A percentile compares a stretch with the other conserved stretches of the same genome.
Conservation (phyloP, 2,113 vertebrate species). For the Podilymbus podiceps region DNA sequence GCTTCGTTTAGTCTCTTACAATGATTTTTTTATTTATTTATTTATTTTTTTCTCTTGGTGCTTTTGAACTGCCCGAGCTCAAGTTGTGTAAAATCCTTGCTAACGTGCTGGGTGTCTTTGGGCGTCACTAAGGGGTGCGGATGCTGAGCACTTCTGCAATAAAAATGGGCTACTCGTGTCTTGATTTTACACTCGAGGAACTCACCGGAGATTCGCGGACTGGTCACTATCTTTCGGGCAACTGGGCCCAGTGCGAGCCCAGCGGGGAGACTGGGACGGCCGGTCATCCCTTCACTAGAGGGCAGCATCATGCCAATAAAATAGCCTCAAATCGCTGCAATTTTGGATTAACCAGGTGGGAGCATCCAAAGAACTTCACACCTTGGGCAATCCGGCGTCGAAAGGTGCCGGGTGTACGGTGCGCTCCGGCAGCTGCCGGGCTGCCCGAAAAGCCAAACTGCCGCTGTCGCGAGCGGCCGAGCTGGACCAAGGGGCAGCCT, state of each 20-base stretch:
- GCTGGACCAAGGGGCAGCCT: background rate
- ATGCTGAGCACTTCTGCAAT: rapidly evolving
- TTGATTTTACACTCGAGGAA: background rate
- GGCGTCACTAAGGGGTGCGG: background rate
- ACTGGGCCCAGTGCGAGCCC: rapidly evolving
- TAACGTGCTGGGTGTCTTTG: rapidly evolving
- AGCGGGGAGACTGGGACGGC: rapidly evolving
- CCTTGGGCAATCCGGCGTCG: background rate
- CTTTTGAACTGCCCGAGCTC: background rate
- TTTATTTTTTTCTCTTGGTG: background rate
- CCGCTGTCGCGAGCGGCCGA: rapidly evolving
- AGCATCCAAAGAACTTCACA: background rate
- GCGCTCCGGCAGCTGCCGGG: background rate
- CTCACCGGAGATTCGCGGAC: background rate
- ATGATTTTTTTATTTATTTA: rapidly evolving
- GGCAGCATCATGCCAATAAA: conserved; percentile 37
- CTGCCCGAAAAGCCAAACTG: background rate
- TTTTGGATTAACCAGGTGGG: background rate
- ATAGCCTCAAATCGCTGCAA: rapidly evolving
- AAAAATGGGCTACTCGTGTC: rapidly evolving
- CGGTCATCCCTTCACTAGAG: background rate
- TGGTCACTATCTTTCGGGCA: rapidly evolving
- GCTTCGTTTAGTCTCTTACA: background rate
- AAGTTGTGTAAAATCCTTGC: background rate
- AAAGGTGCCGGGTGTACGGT: rapidly evolving